phyloP scores from a whole-genome alignment of 2,113 vertebrate genomes.

The Anhinga rufa region DNA sequence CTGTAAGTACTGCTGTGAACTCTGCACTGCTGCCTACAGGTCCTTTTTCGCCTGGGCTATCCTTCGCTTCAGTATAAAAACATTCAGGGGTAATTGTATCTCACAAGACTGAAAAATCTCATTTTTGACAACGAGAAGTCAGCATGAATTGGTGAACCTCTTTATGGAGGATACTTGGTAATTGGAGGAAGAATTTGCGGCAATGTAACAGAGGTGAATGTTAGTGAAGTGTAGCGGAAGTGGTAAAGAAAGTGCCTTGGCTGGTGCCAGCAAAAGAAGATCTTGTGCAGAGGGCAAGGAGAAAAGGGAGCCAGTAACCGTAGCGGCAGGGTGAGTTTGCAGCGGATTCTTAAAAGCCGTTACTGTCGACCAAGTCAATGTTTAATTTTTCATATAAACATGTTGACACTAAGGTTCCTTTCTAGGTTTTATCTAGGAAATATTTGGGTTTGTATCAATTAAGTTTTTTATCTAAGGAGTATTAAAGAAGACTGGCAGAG shows the following conservation, averaged over 20 bases:
- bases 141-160: neutral
- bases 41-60: neutral
- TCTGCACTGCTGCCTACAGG: neutral
- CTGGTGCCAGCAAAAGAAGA: conserved; percentile 6
- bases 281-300: neutral
- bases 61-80: neutral
- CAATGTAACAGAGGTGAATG: neutral
- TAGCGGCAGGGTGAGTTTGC: neutral
- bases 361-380: neutral
- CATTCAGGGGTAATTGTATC: neutral
- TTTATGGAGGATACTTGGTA: neutral
- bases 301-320: neutral
- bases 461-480: neutral
- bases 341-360: conserved; percentile 17
- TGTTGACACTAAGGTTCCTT: neutral
- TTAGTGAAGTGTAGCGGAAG: neutral
- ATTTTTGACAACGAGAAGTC: neutral
- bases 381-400: neutral
- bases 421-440: neutral
- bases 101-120: neutral
- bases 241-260: conserved; percentile 64
- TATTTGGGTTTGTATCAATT: neutral
- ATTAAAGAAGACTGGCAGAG: neutral
- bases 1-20: neutral
- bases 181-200: neutral